Percentiles rank a stretch among this genome's conserved stretches.
phyloP scores from a whole-genome alignment of 1,140 invertebrate species.

The Microplitis demolitor region DNA sequence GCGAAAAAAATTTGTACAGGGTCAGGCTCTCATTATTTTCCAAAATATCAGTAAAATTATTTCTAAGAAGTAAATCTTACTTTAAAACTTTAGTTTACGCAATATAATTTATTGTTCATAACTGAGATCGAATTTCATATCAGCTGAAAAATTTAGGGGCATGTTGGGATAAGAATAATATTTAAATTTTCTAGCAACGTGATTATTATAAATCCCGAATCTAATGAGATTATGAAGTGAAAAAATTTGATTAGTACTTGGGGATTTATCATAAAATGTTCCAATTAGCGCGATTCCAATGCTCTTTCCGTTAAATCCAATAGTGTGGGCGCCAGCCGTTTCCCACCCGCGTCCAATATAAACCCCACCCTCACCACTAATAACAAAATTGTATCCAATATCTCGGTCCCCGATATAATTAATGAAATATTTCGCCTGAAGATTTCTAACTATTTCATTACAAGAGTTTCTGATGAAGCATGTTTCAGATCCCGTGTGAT shows the following conservation, averaged over 20 bases:
- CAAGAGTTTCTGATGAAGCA: slow-evolving; percentile 66
- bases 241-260: slow-evolving; percentile 66
- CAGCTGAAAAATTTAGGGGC: no score
- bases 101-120: no score
- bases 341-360: slow-evolving; percentile 81
- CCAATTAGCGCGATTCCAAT: slow-evolving; percentile 76
- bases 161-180: no score
- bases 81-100: no score
- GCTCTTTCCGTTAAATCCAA: slow-evolving; percentile 70
- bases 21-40: no score
- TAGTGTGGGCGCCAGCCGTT: slow-evolving; percentile 72
- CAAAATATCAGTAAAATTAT: no score
- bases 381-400: slow-evolving; percentile 77
- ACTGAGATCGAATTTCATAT: no score
- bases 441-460: slow-evolving; percentile 60
- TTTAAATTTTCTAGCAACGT: no score
- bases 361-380: slow-evolving; percentile 78
- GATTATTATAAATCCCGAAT: slow-evolving; percentile 60
- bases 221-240: slow-evolving; percentile 67
- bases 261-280: slow-evolving; percentile 54
- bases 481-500: slow-evolving; percentile 67
- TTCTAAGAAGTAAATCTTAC: no score
- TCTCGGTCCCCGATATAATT: slow-evolving; percentile 66
- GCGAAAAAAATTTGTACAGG: no score
- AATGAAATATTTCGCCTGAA: slow-evolving; percentile 77